Base-by-base conservation (phyloP, 2,888 invertebrate species). In the Criorhina ranunculi region DNA sequence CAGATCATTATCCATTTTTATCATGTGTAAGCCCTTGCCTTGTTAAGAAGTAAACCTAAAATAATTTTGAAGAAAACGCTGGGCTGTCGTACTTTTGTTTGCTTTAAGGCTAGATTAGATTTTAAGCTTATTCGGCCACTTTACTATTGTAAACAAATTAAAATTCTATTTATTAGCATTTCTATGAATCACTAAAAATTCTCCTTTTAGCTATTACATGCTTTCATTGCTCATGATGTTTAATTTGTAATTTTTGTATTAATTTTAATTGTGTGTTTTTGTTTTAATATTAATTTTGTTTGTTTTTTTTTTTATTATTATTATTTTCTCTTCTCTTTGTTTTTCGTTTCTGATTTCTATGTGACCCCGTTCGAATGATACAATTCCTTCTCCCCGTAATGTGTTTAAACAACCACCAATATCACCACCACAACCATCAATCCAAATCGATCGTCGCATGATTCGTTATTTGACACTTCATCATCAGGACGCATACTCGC, bases 311-410 rank as follows among this genome's bases (percentile, higher is more conserved):
- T 40, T 80, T 72, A 19, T 70, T 73, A 62, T 33, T 67, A 53
- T 76, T 79, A 66, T 57, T 79, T 81, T 81, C 62, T 64, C 12
- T 66, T 80, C 51, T 66, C 55, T 46, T 66, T 66, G 49, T 66
- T 80, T 79, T 79, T 80, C 46, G 79, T 85, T 78, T 85, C 66
- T 80, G 37, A 76, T 83, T 85, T 85, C 53, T 75, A 85, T 85
- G 85, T 85, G 64, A 53, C 83, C 83, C 85, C 76, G 75, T 85
- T 66, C 76, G 80, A 85, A 85, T 85, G 80, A 80, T 76, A 75
- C 66, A 76, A 80, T 75, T 85, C 85, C 80, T 66, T 76, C 70
- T 80, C 69, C 75, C 80, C 53, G 80, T 80, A 85, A 79, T 79
- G 44, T 64, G 37, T 73, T 62, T 49, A 53, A 73, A 78, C 42